These are phyloP conservation scores for Periplaneta americana DNA, from an alignment of 1,140 invertebrate genomes.

Conservation along the genomic window DNA sequence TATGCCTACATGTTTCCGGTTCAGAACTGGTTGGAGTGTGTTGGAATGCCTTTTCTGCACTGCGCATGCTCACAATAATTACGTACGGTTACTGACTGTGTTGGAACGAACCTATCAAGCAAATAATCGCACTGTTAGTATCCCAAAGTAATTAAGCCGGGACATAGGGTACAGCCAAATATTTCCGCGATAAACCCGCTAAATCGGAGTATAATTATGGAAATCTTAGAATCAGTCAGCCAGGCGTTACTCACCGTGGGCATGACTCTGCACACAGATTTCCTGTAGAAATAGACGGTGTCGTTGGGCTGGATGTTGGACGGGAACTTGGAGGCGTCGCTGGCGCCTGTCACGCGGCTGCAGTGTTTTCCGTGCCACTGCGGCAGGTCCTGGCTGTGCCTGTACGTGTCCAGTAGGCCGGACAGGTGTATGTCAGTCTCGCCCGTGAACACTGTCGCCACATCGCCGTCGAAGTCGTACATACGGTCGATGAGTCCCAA, in stretches of 20 bases:
- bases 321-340: slow-evolving; percentile 79
- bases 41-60: too few relatives aligned
- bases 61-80: too few relatives aligned
- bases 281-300: slow-evolving; percentile 68
- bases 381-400: slow-evolving; percentile 59
- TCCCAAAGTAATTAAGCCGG: too few relatives aligned
- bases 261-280: slow-evolving; percentile 73
- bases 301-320: slow-evolving; percentile 62
- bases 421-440: slow-evolving; percentile 50
- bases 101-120: too few relatives aligned
- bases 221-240: too few relatives aligned
- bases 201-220: too few relatives aligned
- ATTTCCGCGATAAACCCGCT: too few relatives aligned
- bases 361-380: slow-evolving; percentile 63
- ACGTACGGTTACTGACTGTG: too few relatives aligned
- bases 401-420: slow-evolving; percentile 71
- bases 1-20: too few relatives aligned
- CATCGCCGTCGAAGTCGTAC: slow-evolving; percentile 79
- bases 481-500: slow-evolving; percentile 81
- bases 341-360: slow-evolving; percentile 54
- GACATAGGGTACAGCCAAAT: too few relatives aligned
- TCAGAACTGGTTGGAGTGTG: too few relatives aligned
- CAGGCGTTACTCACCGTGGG: slow-evolving; percentile 49
- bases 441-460: slow-evolving; percentile 74
- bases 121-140: too few relatives aligned